Evolutionary conservation across 2,113 vertebrate genomes (phyloP).

Genomic region (Malurus cyaneus): DNA sequence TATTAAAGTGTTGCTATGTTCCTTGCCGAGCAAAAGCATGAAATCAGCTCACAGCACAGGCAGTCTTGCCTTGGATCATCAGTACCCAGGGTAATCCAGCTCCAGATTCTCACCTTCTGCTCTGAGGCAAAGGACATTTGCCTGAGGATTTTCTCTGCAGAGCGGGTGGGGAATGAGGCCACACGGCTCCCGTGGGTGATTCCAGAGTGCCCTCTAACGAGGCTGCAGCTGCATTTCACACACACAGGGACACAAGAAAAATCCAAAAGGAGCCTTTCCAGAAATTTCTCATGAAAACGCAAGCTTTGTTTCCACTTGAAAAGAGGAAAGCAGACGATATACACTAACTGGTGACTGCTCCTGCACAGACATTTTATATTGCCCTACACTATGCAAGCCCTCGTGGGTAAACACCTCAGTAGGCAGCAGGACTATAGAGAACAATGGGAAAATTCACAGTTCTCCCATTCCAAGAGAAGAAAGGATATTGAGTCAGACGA

Average conservation of each 20-base stretch:
- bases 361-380: not conserved
- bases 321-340: not conserved
- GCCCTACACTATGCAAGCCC: not conserved
- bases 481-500: not conserved
- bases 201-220: slow-evolving; percentile 52
- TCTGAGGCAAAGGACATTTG: not conserved
- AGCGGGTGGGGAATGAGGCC: fast-evolving
- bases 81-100: not conserved
- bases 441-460: not conserved
- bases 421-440: not conserved
- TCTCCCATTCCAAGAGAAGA: not conserved
- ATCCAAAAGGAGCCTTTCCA: not conserved
- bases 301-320: not conserved
- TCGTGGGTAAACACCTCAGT: fast-evolving
- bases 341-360: not conserved
- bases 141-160: not conserved
- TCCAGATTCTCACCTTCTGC: not conserved
- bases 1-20: not conserved
- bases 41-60: not conserved
- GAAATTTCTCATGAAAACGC: not conserved
- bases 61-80: not conserved
- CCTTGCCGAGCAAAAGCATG: not conserved
- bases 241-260: not conserved
- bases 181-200: not conserved
- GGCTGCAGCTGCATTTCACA: not conserved